A percentile compares a stretch with the other conserved stretches of the same genome.
Evolutionary conservation across 2,797 vertebrate species (phyloP).

Genomic region (Harpagifer antarcticus): DNA sequence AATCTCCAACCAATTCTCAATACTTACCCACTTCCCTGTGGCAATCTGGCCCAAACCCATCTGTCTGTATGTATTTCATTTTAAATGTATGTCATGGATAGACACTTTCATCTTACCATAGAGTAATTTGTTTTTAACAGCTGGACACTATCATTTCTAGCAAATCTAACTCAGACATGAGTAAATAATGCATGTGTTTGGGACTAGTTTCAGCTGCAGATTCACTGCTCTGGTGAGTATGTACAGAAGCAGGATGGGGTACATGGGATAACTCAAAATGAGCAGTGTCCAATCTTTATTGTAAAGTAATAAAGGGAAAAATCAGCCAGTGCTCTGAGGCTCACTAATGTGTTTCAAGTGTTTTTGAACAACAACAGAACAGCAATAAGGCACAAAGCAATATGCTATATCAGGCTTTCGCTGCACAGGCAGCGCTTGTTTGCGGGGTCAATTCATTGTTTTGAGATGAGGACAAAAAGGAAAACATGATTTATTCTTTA

Average conservation of each 20-base stretch:
- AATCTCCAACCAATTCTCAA: not conserved
- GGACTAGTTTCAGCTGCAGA: not conserved
- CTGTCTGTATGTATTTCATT: not conserved
- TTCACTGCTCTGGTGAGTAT: not conserved
- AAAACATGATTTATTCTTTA: not conserved
- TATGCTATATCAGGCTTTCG: not conserved
- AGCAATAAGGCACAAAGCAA: not conserved
- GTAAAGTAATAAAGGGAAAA: not conserved
- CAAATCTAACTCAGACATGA: not conserved
- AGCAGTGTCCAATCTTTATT: not conserved
- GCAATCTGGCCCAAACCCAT: not conserved
- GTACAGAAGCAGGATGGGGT: slow-evolving; percentile 4
- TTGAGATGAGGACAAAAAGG: not conserved
- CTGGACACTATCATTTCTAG: not conserved
- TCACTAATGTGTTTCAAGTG: not conserved
- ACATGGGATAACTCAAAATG: slow-evolving; percentile 3
- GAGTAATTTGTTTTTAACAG: not conserved
- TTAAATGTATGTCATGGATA: not conserved
- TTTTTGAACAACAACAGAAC: not conserved
- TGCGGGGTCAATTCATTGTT: not conserved
- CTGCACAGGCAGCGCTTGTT: not conserved
- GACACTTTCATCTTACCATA: not conserved
- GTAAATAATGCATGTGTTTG: not conserved
- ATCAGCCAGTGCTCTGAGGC: not conserved
- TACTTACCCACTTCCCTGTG: not conserved